Conservation (phyloP, 64 coral and sea anemone genomes). For the Porites lutea region DNA sequence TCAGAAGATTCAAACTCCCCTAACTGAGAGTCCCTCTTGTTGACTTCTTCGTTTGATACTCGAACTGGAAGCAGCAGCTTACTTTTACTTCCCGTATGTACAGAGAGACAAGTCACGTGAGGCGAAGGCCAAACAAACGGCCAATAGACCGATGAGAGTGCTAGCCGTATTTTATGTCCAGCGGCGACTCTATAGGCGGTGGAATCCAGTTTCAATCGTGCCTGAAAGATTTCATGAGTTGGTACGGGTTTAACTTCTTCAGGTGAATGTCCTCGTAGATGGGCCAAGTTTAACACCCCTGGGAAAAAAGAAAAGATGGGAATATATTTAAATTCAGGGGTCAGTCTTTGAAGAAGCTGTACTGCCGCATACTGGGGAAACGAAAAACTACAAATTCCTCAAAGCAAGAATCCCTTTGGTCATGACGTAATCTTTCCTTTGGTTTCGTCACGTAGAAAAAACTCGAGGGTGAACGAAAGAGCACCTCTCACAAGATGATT, state of each 20-base stretch:
- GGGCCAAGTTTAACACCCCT: constrained; percentile 84
- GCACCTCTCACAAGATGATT: too few species aligned
- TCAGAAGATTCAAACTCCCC: constrained; percentile 38
- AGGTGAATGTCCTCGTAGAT: constrained; percentile 55
- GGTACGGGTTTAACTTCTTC: constrained; percentile 41
- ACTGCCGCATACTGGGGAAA: too few species aligned
- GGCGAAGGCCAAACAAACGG: constrained; percentile 87
- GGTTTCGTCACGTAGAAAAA: too few species aligned
- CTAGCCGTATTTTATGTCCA: constrained; percentile 76
- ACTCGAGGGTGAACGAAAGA: too few species aligned
- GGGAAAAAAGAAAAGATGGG: not conserved
- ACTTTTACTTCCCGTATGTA: constrained; percentile 57
- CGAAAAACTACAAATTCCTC: too few species aligned
- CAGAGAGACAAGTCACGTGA: constrained; percentile 17
- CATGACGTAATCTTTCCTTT: too few species aligned
- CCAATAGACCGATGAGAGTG: constrained; percentile 80
- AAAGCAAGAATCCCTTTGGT: too few species aligned
- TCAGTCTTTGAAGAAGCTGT: too few species aligned
- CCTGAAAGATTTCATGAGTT: constrained; percentile 53
- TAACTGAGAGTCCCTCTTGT: constrained; percentile 37
- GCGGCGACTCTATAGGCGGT: constrained; percentile 63
- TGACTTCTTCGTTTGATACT: constrained; percentile 12
- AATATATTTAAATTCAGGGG: not conserved
- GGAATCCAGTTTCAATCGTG: constrained; percentile 58
- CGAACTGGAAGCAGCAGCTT: constrained; percentile 68